Base-by-base conservation (phyloP, 2,113 vertebrate species). In the Osmerus eperlanus region DNA sequence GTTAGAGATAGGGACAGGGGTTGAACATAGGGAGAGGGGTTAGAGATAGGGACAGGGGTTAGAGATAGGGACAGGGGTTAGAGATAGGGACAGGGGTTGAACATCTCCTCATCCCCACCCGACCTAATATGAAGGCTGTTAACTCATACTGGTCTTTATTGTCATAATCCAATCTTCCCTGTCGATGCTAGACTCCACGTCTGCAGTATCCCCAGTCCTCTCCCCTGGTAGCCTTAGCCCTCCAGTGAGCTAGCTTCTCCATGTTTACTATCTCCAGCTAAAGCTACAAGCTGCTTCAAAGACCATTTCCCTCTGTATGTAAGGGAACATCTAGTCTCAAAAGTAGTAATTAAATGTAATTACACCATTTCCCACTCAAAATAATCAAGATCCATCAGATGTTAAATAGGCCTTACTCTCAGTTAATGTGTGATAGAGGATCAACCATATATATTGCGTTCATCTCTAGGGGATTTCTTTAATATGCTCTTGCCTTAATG, bases 21-120 rank as follows among this genome's bases (percentile, higher is more conserved):
- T 36, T 36, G 25, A 25, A 25, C 25, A 25, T 3, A 3, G 25
- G 25, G 25, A 25, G 25, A 25, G 25, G 32, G 32, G 32, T 36
- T 36, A 36, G 32, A 6, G 2, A 5, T 36, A 36, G 32, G 32
- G 32, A 6, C 32, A 36, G 6, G 32, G 32, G 32, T 36, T 36
- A 86, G 69, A 82, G 80, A 83, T 83, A 80, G 68, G 59, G 19
- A 25, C 41, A 86, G 83, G 82, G 78, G 77, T 81, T 76, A 86
- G 83, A 82, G 82, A 63, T 41, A 76, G 63, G 78, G 25, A 25
- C 25, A 25, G 25, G 3, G 25, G 25, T 25, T 25, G 25, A 25
- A 25, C 25, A 25, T 47, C 41, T 47, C 41, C 41, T 12, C 41
- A 47, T 36, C 32, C 32, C 7, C 32, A 36, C 7, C 32, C 32